Evolutionary conservation across 2,113 vertebrate genomes (phyloP).

Genomic region (Mugil cephalus): DNA sequence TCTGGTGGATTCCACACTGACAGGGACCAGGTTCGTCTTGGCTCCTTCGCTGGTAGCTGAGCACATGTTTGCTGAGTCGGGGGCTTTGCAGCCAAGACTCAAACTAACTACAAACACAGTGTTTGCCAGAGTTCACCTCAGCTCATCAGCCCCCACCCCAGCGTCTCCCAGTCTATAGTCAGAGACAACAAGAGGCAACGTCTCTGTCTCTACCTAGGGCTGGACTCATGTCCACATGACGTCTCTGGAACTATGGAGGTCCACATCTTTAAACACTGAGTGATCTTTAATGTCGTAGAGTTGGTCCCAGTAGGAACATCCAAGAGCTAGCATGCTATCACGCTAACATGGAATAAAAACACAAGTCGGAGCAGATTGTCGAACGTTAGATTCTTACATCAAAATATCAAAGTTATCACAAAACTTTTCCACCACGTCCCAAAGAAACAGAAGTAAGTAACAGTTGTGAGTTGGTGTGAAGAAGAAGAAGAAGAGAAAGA

Average conservation of each 20-base stretch:
- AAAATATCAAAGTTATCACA: slow-evolving; percentile 77
- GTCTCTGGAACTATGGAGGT: too few relatives aligned
- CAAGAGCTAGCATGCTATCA: too few relatives aligned
- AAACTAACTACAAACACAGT: slow-evolving; percentile 52
- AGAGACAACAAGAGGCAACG: too few relatives aligned
- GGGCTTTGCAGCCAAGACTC: slow-evolving; percentile 64
- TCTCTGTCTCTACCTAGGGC: too few relatives aligned
- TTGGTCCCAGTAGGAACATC: too few relatives aligned
- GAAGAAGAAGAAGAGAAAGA: too few relatives aligned
- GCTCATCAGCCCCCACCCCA: too few relatives aligned
- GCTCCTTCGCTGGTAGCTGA: slow-evolving; percentile 9
- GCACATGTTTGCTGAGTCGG: slow-evolving; percentile 54
- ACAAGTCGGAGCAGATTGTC: slow-evolving; percentile 38
- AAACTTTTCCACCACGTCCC: slow-evolving; percentile 49
- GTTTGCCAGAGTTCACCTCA: slow-evolving; percentile 68
- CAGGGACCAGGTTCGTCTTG: slow-evolving; percentile 40
- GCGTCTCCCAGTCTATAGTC: too few relatives aligned
- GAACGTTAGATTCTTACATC: slow-evolving; percentile 73
- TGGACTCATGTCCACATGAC: too few relatives aligned
- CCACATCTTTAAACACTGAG: too few relatives aligned
- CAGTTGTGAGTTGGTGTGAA: slow-evolving; percentile 65
- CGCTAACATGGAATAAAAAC: slow-evolving; percentile 44
- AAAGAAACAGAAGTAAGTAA: slow-evolving; percentile 62
- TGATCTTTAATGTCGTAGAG: too few relatives aligned
- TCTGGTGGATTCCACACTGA: too few relatives aligned